Conservation (phyloP, 2,888 invertebrate genomes). For the Ecdyonurus torrentis region DNA sequence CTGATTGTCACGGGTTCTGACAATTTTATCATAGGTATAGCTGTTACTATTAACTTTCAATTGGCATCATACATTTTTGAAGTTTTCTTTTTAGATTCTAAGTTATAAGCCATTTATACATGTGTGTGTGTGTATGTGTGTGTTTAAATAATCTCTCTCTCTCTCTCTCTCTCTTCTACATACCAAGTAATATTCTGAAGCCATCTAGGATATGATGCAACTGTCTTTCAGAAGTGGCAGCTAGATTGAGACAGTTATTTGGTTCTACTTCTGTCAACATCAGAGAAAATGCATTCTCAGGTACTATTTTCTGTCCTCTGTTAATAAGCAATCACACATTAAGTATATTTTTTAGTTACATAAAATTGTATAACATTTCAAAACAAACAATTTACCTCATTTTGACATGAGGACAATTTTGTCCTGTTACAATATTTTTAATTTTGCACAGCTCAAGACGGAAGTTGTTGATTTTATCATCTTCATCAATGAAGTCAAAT, state of each 20-base stretch:
- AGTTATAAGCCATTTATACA: too few relatives aligned
- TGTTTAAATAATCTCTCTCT: too few relatives aligned
- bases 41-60: too few relatives aligned
- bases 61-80: too few relatives aligned
- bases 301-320: slow-evolving; percentile 19
- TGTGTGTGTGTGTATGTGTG: too few relatives aligned
- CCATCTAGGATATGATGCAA: slow-evolving; percentile 33
- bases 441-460: not conserved
- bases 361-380: not conserved
- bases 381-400: not conserved
- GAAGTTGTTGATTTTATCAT: not conserved
- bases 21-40: too few relatives aligned
- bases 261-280: slow-evolving; percentile 22
- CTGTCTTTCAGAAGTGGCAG: slow-evolving; percentile 26
- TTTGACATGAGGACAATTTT: slow-evolving; percentile 4
- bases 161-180: too few relatives aligned
- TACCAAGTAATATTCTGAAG: slow-evolving; percentile 29
- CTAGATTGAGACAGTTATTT: slow-evolving; percentile 27
- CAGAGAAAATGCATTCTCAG: slow-evolving; percentile 22
- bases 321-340: not conserved
- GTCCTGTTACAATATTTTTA: not conserved
- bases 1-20: too few relatives aligned
- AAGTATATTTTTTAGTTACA: too few relatives aligned
- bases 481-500: not conserved
- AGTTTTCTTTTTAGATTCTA: too few relatives aligned